Percentiles rank a stretch among this genome's conserved stretches.
Conservation (phyloP, 2,113 vertebrate genomes). For the Labeo rohita region DNA sequence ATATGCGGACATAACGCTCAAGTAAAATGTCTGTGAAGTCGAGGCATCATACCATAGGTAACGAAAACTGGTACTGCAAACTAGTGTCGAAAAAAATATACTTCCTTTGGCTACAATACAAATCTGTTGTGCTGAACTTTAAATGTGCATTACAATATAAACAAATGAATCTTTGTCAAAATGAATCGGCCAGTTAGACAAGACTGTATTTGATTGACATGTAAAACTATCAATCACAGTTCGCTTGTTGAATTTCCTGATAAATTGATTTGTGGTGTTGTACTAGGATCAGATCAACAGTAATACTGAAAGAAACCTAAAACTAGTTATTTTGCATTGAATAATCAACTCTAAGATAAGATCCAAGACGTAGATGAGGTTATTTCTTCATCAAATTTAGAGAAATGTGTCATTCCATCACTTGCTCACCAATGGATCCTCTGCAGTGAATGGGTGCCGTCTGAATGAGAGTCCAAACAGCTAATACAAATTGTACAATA, state of each 20-base stretch:
- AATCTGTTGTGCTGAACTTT: background rate
- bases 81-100: background rate
- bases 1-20: background rate
- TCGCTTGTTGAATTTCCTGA: background rate
- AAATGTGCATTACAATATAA: background rate
- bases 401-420: too few relatives aligned
- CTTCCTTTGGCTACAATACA: background rate
- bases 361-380: too few relatives aligned
- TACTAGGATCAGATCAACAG: too few relatives aligned
- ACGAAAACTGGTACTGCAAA: background rate
- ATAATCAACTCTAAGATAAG: too few relatives aligned
- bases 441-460: too few relatives aligned
- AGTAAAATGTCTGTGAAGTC: background rate
- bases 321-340: too few relatives aligned
- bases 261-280: too few relatives aligned
- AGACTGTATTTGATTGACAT: background rate
- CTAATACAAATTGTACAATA: too few relatives aligned
- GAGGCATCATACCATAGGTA: background rate
- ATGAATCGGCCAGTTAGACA: background rate
- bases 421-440: too few relatives aligned
- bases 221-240: background rate
- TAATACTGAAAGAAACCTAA: too few relatives aligned
- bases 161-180: background rate
- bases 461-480: too few relatives aligned
- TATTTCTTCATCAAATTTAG: too few relatives aligned